Conservation (phyloP, 2,888 invertebrate genomes). For the Aporophyla lueneburgensis region DNA sequence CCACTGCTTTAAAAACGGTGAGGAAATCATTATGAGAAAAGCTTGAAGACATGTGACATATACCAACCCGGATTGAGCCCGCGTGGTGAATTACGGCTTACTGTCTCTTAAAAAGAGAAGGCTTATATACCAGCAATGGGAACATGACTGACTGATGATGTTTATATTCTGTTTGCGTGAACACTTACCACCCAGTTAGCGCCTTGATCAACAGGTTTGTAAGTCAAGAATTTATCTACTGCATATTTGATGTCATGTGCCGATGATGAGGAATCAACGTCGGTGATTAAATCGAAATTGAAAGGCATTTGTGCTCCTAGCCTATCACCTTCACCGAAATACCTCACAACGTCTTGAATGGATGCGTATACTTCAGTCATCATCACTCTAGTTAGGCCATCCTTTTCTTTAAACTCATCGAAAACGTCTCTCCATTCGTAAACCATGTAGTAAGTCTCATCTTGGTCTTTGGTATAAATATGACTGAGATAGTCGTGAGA, state of each 20-base stretch:
- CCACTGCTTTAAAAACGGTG: no score
- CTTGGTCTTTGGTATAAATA: constrained; percentile 91
- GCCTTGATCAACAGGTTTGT: constrained; percentile 91
- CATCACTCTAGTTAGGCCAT: constrained; percentile 91
- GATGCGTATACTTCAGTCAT: constrained; percentile 95
- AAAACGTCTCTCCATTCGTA: constrained; percentile 92
- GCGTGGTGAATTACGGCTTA: no score
- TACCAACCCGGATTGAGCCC: no score
- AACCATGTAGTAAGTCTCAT: constrained; percentile 92
- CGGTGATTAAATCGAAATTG: constrained; percentile 94
- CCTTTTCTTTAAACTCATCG: constrained; percentile 89
- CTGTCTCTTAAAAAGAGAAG: no score
- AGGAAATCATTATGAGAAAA: no score
- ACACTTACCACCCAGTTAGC: constrained; percentile 95
- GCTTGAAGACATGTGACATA: no score
- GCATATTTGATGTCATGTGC: constrained; percentile 91
- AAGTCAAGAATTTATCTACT: constrained; percentile 92
- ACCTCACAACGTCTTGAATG: constrained; percentile 91
- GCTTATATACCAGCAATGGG: no score
- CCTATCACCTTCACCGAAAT: constrained; percentile 91
- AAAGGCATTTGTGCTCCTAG: constrained; percentile 94
- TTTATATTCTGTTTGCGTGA: no score
- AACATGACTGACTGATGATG: no score
- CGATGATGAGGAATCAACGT: constrained; percentile 90
- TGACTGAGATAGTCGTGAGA: constrained; percentile 91